These are phyloP conservation scores for Colistium nudipinnis DNA, from an alignment of 2,113 vertebrate genomes.

Conservation along the genomic window DNA sequence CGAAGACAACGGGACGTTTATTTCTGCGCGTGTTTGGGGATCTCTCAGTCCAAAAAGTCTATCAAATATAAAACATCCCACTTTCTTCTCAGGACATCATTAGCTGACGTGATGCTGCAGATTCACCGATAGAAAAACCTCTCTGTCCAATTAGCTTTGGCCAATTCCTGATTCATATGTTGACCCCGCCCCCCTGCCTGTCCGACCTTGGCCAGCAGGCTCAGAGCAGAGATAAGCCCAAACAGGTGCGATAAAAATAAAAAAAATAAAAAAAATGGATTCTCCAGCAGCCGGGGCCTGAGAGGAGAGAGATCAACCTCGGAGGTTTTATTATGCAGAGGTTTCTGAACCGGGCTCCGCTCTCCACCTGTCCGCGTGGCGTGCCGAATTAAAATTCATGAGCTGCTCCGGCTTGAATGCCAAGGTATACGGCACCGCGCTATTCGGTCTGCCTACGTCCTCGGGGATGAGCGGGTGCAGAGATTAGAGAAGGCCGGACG, in stretches of 20 bases:
- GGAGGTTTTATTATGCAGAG: slow-evolving; percentile 50
- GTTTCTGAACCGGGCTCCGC: slow-evolving; percentile 20
- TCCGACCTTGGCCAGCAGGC: slow-evolving; percentile 65
- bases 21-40: too few relatives aligned
- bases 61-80: too few relatives aligned
- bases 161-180: slow-evolving; percentile 56
- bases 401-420: slow-evolving; percentile 69
- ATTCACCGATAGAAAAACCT: neutral
- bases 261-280: slow-evolving; percentile 51
- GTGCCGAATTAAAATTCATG: slow-evolving; percentile 78
- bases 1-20: slow-evolving; percentile 34
- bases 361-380: slow-evolving; percentile 47
- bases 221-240: slow-evolving; percentile 62
- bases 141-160: slow-evolving; percentile 23
- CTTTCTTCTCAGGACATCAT: slow-evolving; percentile 1
- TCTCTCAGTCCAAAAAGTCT: too few relatives aligned
- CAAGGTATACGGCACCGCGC: slow-evolving; percentile 71
- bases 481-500: slow-evolving; percentile 62
- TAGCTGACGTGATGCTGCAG: neutral
- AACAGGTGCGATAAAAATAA: slow-evolving; percentile 62
- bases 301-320: slow-evolving; percentile 54
- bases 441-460: slow-evolving; percentile 57
- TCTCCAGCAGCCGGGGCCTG: slow-evolving; percentile 33
- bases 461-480: slow-evolving; percentile 52
- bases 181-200: too few relatives aligned